phyloP scores from a whole-genome alignment of 2,797 vertebrate species.

The Poecile montanus region DNA sequence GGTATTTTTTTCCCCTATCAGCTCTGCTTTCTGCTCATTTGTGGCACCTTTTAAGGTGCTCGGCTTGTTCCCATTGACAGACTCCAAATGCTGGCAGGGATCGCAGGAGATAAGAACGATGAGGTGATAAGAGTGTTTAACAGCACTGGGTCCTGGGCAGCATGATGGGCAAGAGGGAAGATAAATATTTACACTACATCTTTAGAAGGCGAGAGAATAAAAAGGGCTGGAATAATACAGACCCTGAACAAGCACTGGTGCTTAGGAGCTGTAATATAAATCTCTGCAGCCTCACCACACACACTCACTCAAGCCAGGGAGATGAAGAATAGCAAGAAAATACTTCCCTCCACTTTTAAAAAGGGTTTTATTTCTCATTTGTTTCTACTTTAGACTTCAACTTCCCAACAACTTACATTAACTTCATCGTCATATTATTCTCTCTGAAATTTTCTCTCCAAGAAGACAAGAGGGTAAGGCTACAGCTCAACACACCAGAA shows the following conservation, averaged over 20 bases:
- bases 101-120: constrained; percentile 32
- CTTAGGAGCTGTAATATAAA: constrained; percentile 58
- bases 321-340: constrained; percentile 67
- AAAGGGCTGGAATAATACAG: constrained; percentile 48
- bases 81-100: constrained; percentile 6
- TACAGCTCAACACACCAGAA: not conserved
- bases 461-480: not conserved
- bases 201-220: constrained; percentile 59
- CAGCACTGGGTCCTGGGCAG: not conserved
- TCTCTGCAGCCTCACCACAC: constrained; percentile 15
- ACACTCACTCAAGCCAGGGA: constrained; percentile 55
- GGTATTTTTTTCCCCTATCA: not conserved
- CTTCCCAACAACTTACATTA: constrained; percentile 48
- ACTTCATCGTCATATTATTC: constrained; percentile 28
- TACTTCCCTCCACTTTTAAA: constrained; percentile 49
- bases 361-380: constrained; percentile 63
- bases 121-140: constrained; percentile 61
- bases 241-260: constrained; percentile 2
- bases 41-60: not conserved
- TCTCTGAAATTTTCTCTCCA: not conserved
- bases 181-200: constrained; percentile 67
- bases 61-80: not conserved
- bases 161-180: not conserved
- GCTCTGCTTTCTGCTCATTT: not conserved
- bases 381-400: constrained; percentile 53